A percentile compares a stretch with the other conserved stretches of the same genome.
Evolutionary conservation across 2,888 invertebrate genomes (phyloP).

Genomic region (Lymantria monacha): DNA sequence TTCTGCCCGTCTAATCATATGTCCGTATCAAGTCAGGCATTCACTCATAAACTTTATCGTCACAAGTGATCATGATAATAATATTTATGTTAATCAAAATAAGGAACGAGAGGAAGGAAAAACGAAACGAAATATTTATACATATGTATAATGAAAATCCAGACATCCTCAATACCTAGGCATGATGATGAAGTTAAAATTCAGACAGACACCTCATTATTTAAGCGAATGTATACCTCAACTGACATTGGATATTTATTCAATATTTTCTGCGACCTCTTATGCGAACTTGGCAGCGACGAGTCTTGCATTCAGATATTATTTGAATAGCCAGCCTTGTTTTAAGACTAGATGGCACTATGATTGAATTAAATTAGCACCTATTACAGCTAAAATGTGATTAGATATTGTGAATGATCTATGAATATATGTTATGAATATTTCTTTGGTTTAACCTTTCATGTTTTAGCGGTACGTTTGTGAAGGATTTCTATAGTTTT

Average conservation of each 20-base stretch:
- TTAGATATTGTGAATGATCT: not conserved
- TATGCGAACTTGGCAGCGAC: not conserved
- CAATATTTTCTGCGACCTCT: conserved; percentile 14
- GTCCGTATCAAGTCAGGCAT: too few relatives aligned
- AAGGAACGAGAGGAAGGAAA: not conserved
- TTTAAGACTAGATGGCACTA: conserved; percentile 12
- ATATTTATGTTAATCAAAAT: too few relatives aligned
- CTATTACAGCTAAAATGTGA: conserved; percentile 11
- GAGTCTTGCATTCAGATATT: conserved; percentile 17
- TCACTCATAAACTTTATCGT: too few relatives aligned
- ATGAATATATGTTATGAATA: not conserved
- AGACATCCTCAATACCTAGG: conserved; percentile 18
- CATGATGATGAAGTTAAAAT: conserved; percentile 3
- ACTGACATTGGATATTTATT: conserved; percentile 6
- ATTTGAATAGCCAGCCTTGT: conserved; percentile 24
- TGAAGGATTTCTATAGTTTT: conserved; percentile 1
- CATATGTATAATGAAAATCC: not conserved
- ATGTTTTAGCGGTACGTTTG: not conserved
- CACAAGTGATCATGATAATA: too few relatives aligned
- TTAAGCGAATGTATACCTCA: not conserved
- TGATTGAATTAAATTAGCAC: conserved; percentile 18
- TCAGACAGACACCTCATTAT: conserved; percentile 2
- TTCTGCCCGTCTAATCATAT: too few relatives aligned
- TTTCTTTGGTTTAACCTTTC: conserved; percentile 1
- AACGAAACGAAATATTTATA: not conserved